These are phyloP conservation scores for Rachycentron canadum DNA, from an alignment of 2,797 vertebrate genomes.

Conservation along the genomic window DNA sequence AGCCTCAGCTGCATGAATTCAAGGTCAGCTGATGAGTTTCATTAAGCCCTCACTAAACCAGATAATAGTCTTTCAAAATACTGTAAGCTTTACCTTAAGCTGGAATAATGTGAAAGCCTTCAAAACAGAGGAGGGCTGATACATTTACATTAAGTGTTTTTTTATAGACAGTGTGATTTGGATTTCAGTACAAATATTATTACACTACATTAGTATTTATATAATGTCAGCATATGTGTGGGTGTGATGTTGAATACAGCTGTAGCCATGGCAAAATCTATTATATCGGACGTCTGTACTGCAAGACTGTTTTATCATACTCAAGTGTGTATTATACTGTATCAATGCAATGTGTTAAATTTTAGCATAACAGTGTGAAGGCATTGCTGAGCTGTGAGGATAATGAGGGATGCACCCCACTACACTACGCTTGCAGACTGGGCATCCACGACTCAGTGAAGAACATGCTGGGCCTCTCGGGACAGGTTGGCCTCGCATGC, in stretches of 20 bases:
- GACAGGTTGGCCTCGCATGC: slow-evolving; percentile 89
- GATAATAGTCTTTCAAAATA: slow-evolving; percentile 31
- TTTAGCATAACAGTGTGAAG: slow-evolving; percentile 83
- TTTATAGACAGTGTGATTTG: not conserved
- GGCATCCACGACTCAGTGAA: slow-evolving; percentile 93
- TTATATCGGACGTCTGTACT: slow-evolving; percentile 7
- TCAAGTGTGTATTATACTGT: not conserved
- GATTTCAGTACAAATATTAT: slow-evolving; percentile 4
- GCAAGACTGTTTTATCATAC: not conserved
- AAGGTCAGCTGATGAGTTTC: slow-evolving; percentile 29
- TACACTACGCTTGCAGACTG: slow-evolving; percentile 96
- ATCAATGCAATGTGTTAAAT: slow-evolving; percentile 38
- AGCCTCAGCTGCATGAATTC: slow-evolving; percentile 21
- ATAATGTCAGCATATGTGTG: slow-evolving; percentile 1
- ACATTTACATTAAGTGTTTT: slow-evolving; percentile 8
- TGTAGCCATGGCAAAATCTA: not conserved
- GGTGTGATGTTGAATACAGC: not conserved
- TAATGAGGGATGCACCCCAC: slow-evolving; percentile 93
- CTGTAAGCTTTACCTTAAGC: slow-evolving; percentile 31
- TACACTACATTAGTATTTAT: slow-evolving; percentile 14
- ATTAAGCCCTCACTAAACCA: slow-evolving; percentile 39
- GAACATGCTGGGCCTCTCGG: slow-evolving; percentile 92
- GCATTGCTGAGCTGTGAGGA: slow-evolving; percentile 92
- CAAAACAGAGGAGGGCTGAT: slow-evolving; percentile 22
- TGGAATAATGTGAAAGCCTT: not conserved